Base-by-base conservation (phyloP, 2,888 invertebrate genomes). In the Pyrgus malvae region DNA sequence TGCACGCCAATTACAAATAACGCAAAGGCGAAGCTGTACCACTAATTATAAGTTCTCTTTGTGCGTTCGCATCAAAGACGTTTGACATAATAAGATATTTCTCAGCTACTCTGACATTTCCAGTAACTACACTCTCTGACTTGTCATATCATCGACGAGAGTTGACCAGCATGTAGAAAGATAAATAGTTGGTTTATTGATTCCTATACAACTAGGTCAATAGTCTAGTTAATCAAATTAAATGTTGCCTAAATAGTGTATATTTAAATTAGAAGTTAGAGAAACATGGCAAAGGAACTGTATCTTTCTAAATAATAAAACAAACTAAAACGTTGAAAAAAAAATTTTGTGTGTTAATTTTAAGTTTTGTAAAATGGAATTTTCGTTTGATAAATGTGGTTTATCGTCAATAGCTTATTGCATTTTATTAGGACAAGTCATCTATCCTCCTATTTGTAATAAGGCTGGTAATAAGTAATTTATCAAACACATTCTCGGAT, bases 31-130 rank as follows among this genome's bases (percentile, higher is more conserved):
- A 54, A 38, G 54, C 59, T 59, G 45, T 60, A 48, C 8, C 40
- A 57, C 59, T 64, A 63, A 63, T 64, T 64, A 64, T 57, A 59
- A 46, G 44, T 48, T 59, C 57, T 58, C 61, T 61, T 61, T 61
- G 61, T 61, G 50, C 46, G 56, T 48, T 51, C 49, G 58, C 59
- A 61, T 64, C 63, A 64, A 63, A 64, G 63, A 53, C 46, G 51
- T 54, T 57, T 46, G 54, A 54, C 54, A 54, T 54, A 54, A 54
- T 46, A 54, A 46, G 46, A 54, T 54, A 54, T 54, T 54, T 54
- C 54, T 54, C 40, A 46, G 54, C 33, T 46, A 46, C 46, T 54
- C 40, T 54, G 38, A 46, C 23, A 54, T 33, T 54, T 54, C 53
- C 31, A 40, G 54, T 33, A 46, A 53, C 29, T 12, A 19, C 35